Conservation (phyloP, 1,140 invertebrate genomes). For the Laodelphax striatellus region DNA sequence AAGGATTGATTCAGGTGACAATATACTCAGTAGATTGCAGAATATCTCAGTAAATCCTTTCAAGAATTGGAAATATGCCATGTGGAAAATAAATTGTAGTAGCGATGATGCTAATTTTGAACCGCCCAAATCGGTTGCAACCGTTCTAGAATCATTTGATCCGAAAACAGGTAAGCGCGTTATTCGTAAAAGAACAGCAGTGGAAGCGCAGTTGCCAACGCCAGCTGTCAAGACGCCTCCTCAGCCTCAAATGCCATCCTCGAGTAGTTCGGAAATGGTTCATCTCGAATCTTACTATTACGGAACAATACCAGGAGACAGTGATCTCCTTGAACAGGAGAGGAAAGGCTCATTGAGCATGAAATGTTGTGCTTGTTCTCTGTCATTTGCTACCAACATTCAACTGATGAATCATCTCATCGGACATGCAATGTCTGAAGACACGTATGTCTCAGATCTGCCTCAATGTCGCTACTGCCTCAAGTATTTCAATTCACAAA, state of each 20-base stretch:
- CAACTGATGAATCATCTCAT: constrained; percentile 57
- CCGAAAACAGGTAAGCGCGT: neutral
- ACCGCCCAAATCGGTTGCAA: neutral
- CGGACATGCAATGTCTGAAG: constrained; percentile 39
- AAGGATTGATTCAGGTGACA: constrained; percentile 39
- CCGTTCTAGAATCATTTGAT: neutral
- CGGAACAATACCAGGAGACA: constrained; percentile 35
- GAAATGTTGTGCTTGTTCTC: constrained; percentile 41
- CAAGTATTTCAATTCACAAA: constrained; percentile 21
- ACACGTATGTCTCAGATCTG: constrained; percentile 20
- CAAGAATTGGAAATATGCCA: constrained; percentile 58
- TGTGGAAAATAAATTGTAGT: constrained; percentile 23
- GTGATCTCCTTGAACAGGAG: neutral
- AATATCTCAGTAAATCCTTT: constrained; percentile 65
- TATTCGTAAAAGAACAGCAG: neutral
- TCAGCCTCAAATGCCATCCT: neutral
- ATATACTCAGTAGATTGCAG: constrained; percentile 40
- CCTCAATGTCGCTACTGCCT: constrained; percentile 25
- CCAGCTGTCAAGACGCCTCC: neutral
- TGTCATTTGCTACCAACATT: constrained; percentile 43
- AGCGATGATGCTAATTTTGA: neutral
- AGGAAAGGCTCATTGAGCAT: constrained; percentile 2
- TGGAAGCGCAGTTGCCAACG: neutral
- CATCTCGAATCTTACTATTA: constrained; percentile 45
- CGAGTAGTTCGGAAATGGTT: neutral